Evolutionary conservation across 2,888 invertebrate genomes (phyloP), one percentile per base, ranked within the genome.

Genomic region (Empis stercorea): DNA sequence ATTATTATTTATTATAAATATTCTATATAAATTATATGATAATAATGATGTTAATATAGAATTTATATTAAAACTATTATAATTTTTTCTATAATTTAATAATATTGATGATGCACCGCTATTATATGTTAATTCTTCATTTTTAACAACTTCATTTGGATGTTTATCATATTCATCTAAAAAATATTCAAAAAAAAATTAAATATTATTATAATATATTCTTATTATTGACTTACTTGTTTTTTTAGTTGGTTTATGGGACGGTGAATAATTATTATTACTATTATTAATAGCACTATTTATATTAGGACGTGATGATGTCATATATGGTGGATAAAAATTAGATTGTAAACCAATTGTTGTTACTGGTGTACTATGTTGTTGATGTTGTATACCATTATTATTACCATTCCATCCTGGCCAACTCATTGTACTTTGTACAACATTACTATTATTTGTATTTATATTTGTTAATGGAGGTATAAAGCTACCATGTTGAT

Each of bases 121-220:
- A 60, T 77, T 81, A 65, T 86, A 83, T 48, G 88, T 88, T 63
- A 92, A 72, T 74, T 88, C 89, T 71, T 91, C 91, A 66, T 89
- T 91, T 73, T 91, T 92, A 60, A 89, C 87, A 58, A 91, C 89
- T 71, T 92, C 91, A 70, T 91, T 92, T 51, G 86, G 88, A 70
- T 86, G 81, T 68, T 87, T 87, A 63, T 87, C 87, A 64, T 86
- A 86, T 67, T 84, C 84, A 74, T 84, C 87, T 83, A 78, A 27
- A 40, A 40, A 7, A n/a, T n/a, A n/a, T n/a, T n/a, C n/a, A n/a
- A n/a, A n/a, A n/a, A n/a, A 9, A 20, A 20, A 20, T 20, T 14
- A 10, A 20, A 20, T 20, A 20, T 5, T 20, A 20, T 20, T 20
- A n/a, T n/a, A n/a, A n/a, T 20, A 20, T 20, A 20, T 20, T 4